A percentile compares a stretch with the other conserved stretches of the same genome.
phyloP scores from a whole-genome alignment of 1,140 invertebrate genomes.

The Drosophila nigromelanica region DNA sequence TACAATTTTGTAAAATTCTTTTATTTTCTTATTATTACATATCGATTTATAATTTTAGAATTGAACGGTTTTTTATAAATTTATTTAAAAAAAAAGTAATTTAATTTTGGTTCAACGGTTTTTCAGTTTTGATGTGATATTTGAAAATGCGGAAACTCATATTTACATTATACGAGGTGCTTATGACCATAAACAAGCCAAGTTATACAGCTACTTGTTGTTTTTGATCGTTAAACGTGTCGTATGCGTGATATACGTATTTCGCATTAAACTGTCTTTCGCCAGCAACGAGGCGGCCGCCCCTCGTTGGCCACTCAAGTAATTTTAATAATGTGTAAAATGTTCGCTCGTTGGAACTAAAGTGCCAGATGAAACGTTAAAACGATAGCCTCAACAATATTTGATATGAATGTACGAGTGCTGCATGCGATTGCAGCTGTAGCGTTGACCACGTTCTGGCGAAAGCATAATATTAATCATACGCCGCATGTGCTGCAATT shows the following conservation, averaged over 20 bases:
- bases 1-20: no score
- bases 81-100: no score
- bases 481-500: slow-evolving; percentile 52
- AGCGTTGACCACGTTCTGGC: slow-evolving; percentile 33
- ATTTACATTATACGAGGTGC: slow-evolving; percentile 35
- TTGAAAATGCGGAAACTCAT: slow-evolving; percentile 16
- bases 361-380: slow-evolving; percentile 53
- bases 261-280: slow-evolving; percentile 49
- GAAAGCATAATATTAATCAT: slow-evolving; percentile 68
- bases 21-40: no score
- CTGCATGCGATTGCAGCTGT: slow-evolving; percentile 36
- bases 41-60: no score
- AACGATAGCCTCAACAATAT: slow-evolving; percentile 34
- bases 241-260: slow-evolving; percentile 58
- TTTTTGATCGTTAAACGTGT: slow-evolving; percentile 25
- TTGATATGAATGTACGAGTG: slow-evolving; percentile 38
- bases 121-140: background rate
- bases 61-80: no score
- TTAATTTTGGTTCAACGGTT: background rate
- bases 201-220: background rate
- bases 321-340: slow-evolving; percentile 79
- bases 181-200: slow-evolving; percentile 11
- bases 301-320: slow-evolving; percentile 38
- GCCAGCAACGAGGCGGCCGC: slow-evolving; percentile 23
- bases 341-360: slow-evolving; percentile 60